A percentile compares a stretch with the other conserved stretches of the same genome.
Conservation (phyloP, 2,888 invertebrate species). For the Euzophera pinguis region DNA sequence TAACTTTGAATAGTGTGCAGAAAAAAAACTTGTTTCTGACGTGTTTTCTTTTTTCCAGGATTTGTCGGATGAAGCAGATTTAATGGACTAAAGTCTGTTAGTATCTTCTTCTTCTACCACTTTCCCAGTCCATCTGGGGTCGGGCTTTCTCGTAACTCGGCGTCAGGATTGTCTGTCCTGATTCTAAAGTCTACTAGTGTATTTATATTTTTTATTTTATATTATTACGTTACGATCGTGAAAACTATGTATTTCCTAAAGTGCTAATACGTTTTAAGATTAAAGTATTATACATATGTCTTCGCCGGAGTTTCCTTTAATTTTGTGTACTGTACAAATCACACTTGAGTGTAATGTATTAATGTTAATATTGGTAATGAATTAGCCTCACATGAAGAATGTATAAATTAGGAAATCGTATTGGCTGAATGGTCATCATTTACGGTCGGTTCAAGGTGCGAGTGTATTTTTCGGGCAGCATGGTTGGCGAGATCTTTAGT, state of each 20-base stretch:
- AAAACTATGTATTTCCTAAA: constrained; percentile 57
- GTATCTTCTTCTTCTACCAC: too few relatives aligned
- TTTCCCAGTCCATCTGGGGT: too few relatives aligned
- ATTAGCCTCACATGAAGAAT: neutral
- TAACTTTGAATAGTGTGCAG: too few relatives aligned
- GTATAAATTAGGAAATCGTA: constrained; percentile 2
- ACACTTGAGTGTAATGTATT: constrained; percentile 3
- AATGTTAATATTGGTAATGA: neutral
- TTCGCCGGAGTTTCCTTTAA: constrained; percentile 15
- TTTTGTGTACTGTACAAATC: constrained; percentile 6
- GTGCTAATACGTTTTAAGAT: constrained; percentile 63
- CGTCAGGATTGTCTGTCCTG: too few relatives aligned
- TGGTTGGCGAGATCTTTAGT: too few relatives aligned
- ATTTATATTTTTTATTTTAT: constrained; percentile 49
- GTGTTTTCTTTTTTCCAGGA: constrained; percentile 45
- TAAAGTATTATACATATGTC: constrained; percentile 63
- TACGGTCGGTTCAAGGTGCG: neutral
- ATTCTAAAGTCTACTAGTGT: constrained; percentile 45
- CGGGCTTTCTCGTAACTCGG: too few relatives aligned
- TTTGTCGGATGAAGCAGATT: constrained; percentile 68
- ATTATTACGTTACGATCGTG: constrained; percentile 32
- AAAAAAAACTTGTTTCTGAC: too few relatives aligned
- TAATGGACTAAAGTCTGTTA: constrained; percentile 49
- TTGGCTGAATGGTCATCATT: neutral
- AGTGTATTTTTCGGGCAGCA: too few relatives aligned